A percentile compares a stretch with the other conserved stretches of the same genome.
Conservation (phyloP, 2,888 invertebrate species). For the Adelognathus sp. region DNA sequence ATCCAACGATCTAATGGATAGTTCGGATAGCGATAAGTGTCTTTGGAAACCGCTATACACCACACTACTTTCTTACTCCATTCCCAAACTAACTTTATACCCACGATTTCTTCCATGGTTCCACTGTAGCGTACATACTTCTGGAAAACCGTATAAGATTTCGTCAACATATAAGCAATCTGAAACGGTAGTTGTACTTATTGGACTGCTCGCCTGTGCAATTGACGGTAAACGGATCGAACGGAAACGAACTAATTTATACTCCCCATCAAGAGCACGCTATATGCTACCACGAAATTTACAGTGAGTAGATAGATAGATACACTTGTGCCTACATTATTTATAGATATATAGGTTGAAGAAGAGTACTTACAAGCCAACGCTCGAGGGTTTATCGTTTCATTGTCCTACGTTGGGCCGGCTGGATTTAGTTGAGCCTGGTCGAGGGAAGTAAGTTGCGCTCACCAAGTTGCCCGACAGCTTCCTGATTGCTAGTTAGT, state of each 20-base stretch:
- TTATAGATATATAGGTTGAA: conserved; percentile 10
- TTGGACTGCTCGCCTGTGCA: not conserved
- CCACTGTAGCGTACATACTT: conserved; percentile 20
- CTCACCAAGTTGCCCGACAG: conserved; percentile 73
- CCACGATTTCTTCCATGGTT: conserved; percentile 16
- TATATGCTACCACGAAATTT: conserved; percentile 9
- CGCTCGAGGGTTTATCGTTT: conserved; percentile 62
- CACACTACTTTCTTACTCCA: conserved; percentile 39
- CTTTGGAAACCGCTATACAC: conserved; percentile 56
- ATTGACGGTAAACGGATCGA: conserved; percentile 17
- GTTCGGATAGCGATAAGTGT: conserved; percentile 58
- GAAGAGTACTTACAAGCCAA: conserved; percentile 48
- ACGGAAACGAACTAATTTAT: conserved; percentile 37
- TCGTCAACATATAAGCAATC: not conserved
- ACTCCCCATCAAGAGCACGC: not conserved
- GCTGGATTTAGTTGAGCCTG: conserved; percentile 61
- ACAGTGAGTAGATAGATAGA: conserved; percentile 3
- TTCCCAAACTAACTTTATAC: conserved; percentile 37
- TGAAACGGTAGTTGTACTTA: not conserved
- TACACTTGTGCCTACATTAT: conserved; percentile 6
- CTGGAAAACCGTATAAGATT: not conserved
- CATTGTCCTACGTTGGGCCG: conserved; percentile 61
- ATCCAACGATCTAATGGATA: conserved; percentile 57
- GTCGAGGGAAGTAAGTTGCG: conserved; percentile 69
- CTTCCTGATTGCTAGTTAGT: conserved; percentile 76